Evolutionary conservation across 2,888 invertebrate genomes (phyloP).

Genomic region (Hirtodrosophila histrioides): DNA sequence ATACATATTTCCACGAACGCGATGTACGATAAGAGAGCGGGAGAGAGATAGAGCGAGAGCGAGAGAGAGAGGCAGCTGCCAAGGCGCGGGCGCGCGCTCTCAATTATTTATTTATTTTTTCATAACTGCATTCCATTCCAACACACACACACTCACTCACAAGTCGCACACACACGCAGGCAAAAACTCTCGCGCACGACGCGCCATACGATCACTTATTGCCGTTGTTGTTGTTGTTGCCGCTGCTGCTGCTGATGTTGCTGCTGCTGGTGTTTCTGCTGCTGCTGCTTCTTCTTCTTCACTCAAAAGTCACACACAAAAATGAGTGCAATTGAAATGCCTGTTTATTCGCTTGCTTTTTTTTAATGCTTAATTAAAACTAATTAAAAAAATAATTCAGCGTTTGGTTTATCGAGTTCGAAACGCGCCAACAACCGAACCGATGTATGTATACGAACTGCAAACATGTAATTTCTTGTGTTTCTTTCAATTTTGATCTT

Average conservation of each 20-base stretch:
- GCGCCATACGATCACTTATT: slow-evolving; percentile 61
- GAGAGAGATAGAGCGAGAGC: slow-evolving; percentile 13
- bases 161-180: slow-evolving; percentile 30
- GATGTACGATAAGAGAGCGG: slow-evolving; percentile 34
- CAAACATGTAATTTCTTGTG: slow-evolving; percentile 15
- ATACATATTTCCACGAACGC: slow-evolving; percentile 44
- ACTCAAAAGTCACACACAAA: slow-evolving; percentile 48
- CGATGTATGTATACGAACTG: slow-evolving; percentile 16
- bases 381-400: slow-evolving; percentile 57
- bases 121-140: slow-evolving; percentile 83
- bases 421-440: slow-evolving; percentile 8
- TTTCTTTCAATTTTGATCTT: slow-evolving; percentile 11
- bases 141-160: slow-evolving; percentile 57
- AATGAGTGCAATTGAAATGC: slow-evolving; percentile 57
- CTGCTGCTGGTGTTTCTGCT: slow-evolving; percentile 35
- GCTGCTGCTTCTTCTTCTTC: slow-evolving; percentile 38
- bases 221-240: slow-evolving; percentile 33
- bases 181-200: slow-evolving; percentile 54
- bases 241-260: slow-evolving; percentile 5
- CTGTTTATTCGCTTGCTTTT: slow-evolving; percentile 36
- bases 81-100: slow-evolving; percentile 73
- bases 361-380: slow-evolving; percentile 64
- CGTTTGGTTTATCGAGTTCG: slow-evolving; percentile 29
- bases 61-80: slow-evolving; percentile 37
- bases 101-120: slow-evolving; percentile 79